Evolutionary conservation across 2,113 vertebrate genomes (phyloP), one percentile per base, ranked within the genome.

Genomic region (Sorex fumeus): DNA sequence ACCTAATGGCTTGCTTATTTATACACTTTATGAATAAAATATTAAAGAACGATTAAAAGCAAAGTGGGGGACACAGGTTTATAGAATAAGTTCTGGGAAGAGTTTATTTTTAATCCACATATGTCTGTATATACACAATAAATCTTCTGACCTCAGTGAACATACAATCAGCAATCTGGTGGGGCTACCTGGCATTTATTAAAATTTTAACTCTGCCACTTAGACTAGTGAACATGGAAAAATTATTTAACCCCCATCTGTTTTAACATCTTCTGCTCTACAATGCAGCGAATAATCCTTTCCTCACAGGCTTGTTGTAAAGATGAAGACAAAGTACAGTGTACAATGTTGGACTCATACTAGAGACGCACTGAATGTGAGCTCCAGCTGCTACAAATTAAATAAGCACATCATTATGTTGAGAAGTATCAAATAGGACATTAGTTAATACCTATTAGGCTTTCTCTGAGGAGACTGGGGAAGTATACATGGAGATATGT

Each of bases 31-130:
- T 60, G 57, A 60, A 60, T 60, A 66, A 66, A 75, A 91, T 87
- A 79, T 82, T 84, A 53, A 91, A 84, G 45, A 50, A 91, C 81
- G 45, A 70, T 83, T 57, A 93, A 92, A 67, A 94, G 62, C 75
- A 76, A 87, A 71, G 27, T 75, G 23, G n/a, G 81, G 34, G 23
- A 47, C 36, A 69, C 28, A 90, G 18, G 28, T 69, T 88, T 93
- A 23, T 4, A 7, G 77, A 76, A 60, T 60, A 23, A 75, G 25
- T 93, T 91, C 84, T 76, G 80, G 93, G 27, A 66, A 28, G 66
- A 90, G 27, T 91, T 76, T 60, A 60, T 60, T 23, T 60, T 60
- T 60, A 60, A 3, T 23, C 57, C 21, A 60, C 57, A 60, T 7
- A 60, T 60, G 47, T 50, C 47, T 50, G 47, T 50, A 50, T 50